Evolutionary conservation across 1,140 invertebrate genomes (phyloP), one percentile per base, ranked within the genome.

Genomic region (Calephelis virginiensis): DNA sequence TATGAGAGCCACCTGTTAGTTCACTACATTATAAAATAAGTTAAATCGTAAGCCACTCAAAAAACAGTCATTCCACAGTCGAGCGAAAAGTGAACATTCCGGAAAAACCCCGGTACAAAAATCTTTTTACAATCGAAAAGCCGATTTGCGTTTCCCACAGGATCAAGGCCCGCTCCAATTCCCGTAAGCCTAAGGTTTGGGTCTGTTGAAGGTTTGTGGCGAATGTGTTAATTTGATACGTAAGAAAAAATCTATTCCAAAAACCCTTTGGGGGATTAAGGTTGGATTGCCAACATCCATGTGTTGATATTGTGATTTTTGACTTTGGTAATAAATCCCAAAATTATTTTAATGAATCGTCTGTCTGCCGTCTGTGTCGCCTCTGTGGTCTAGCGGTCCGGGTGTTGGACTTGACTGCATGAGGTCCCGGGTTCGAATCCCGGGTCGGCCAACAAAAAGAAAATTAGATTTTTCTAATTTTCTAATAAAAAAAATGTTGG

Each of bases 201-300:
- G 53, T 56, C 53, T 56, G 53, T 17, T 37, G 12, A 56, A 56
- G 53, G 37, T 56, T 56, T 56, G 53, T n/a, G 53, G 53, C 37
- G 28, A 56, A 56, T 56, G 53, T 56, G 53, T 56, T 56, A 56
- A 56, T 56, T 56, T 56, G 28, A 56, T 56, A 56, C 53, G 28
- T 5, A 37, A n/a, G 56, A 59, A 59, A 59, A 59, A 59, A 59
- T 59, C 12, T 59, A 59, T 38, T 59, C 37, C 56, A 59, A 59
- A 59, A 59, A 28, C 56, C 56, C 37, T 59, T 59, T 28, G 6
- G 37, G 37, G 17, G 28, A 59, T 59, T 59, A 59, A 37, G 56
- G 8, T n/a, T 59, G 56, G 56, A 7, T 38, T 59, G 37, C 37
- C n/a, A 59, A 59, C 56, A 37, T 8, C 11, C 1, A 40, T 1